Percentiles rank a stretch among this genome's conserved stretches.
Conservation (phyloP, 2,888 invertebrate species). For the Temnothorax ravouxi region DNA sequence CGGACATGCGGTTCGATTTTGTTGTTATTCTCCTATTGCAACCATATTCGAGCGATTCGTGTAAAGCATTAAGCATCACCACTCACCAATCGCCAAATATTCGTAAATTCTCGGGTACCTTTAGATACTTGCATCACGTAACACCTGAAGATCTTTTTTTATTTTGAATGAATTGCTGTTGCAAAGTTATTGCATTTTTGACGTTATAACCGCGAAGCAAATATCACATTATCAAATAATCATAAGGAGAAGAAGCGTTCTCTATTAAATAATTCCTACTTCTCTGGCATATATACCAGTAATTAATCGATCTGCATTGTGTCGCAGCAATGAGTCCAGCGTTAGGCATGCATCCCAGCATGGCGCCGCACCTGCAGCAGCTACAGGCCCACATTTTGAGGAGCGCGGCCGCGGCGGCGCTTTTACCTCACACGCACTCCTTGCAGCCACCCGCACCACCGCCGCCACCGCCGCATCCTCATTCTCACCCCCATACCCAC, state of each 20-base stretch:
- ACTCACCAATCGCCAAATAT: background rate
- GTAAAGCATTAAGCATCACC: background rate
- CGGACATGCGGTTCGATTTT: slow-evolving; percentile 66
- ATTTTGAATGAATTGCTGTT: background rate
- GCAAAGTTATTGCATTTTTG: background rate
- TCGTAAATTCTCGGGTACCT: background rate
- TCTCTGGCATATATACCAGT: background rate
- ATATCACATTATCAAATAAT: background rate
- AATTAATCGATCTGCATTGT: background rate
- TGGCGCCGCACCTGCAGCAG: slow-evolving; percentile 91
- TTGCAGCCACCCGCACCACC: slow-evolving; percentile 82
- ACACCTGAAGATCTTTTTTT: background rate
- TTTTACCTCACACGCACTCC: slow-evolving; percentile 88
- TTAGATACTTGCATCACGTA: background rate
- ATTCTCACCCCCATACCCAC: slow-evolving; percentile 80
- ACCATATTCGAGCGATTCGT: slow-evolving; percentile 36
- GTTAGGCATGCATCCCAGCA: slow-evolving; percentile 89
- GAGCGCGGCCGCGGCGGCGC: slow-evolving; percentile 88
- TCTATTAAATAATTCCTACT: background rate
- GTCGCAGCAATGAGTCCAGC: slow-evolving; percentile 94
- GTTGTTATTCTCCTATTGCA: slow-evolving; percentile 67
- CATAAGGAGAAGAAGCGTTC: background rate
- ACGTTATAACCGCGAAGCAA: background rate
- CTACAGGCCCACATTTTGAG: slow-evolving; percentile 93
- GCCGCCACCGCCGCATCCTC: slow-evolving; percentile 80